Conservation (phyloP, 2,113 vertebrate species). For the Phylloscopus whistleri region DNA sequence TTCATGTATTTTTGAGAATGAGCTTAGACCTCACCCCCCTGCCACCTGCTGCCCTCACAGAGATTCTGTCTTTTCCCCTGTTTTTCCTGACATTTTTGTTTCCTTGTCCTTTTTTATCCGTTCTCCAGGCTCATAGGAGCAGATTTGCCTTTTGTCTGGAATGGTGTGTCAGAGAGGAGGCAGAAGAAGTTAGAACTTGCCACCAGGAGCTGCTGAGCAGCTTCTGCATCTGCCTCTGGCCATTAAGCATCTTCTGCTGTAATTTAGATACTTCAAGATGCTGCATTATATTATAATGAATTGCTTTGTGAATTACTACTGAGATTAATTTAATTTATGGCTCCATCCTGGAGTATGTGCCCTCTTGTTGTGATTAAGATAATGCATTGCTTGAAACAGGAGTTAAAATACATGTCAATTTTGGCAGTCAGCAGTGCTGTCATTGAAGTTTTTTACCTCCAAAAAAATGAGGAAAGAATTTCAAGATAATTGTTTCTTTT, state of each 20-base stretch:
- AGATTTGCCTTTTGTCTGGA: not conserved
- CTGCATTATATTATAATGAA: not conserved
- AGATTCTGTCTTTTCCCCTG: not conserved
- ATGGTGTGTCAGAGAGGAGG: not conserved
- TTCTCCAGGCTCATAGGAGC: not conserved
- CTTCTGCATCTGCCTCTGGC: not conserved
- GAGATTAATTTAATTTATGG: conserved; percentile 33
- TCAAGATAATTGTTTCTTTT: conserved; percentile 68
- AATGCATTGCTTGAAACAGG: conserved; percentile 29
- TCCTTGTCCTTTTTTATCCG: not conserved
- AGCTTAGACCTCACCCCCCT: not conserved
- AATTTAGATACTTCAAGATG: not conserved
- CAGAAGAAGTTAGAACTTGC: not conserved
- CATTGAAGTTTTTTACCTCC: conserved; percentile 11
- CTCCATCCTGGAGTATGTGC: not conserved
- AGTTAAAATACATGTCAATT: conserved; percentile 34
- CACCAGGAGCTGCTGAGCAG: not conserved
- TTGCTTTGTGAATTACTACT: not conserved
- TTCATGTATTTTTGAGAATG: not conserved
- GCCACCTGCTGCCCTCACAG: not conserved
- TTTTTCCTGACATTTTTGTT: not conserved
- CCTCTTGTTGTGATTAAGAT: conserved; percentile 16
- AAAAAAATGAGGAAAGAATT: not conserved
- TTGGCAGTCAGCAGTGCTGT: not conserved
- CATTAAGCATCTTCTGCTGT: not conserved